Conservation (phyloP, 2,888 invertebrate genomes). For the Mesorhabditis spiculigera region DNA sequence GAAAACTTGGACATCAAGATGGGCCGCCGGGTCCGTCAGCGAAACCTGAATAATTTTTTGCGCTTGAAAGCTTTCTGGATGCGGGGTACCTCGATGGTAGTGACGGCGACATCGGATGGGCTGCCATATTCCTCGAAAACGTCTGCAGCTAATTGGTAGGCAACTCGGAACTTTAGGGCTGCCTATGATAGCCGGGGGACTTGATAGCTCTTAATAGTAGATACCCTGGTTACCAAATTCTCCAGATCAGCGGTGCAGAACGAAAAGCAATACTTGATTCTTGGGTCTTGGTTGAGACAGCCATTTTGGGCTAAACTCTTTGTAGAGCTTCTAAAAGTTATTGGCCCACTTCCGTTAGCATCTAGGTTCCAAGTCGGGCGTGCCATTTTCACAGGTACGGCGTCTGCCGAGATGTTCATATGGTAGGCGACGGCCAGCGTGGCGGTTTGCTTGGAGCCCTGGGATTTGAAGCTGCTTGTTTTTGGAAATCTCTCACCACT, state of each 20-base stretch:
- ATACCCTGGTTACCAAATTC: neutral
- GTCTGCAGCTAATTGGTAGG: neutral
- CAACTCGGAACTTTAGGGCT: conserved; percentile 6
- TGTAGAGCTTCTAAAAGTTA: neutral
- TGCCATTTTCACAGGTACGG: neutral
- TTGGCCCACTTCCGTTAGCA: neutral
- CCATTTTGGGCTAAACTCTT: conserved; percentile 3
- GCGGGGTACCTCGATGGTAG: neutral
- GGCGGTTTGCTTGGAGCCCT: neutral
- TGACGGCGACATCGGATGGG: neutral
- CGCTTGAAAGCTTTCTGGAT: conserved; percentile 1
- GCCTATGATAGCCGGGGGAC: neutral
- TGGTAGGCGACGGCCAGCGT: neutral
- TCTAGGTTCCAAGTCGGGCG: neutral
- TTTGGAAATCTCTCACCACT: too few relatives aligned
- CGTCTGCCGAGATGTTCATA: neutral
- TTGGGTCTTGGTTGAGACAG: neutral
- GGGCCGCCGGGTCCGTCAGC: neutral
- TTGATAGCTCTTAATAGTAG: neutral
- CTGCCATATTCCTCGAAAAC: neutral
- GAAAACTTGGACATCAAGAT: conserved; percentile 4
- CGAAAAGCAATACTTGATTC: conserved; percentile 5
- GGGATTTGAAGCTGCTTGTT: neutral
- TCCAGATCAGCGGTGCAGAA: conserved; percentile 2
- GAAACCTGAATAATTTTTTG: neutral